Evolutionary conservation across 2,888 invertebrate genomes (phyloP).

Genomic region (Eupithecia dodoneata): DNA sequence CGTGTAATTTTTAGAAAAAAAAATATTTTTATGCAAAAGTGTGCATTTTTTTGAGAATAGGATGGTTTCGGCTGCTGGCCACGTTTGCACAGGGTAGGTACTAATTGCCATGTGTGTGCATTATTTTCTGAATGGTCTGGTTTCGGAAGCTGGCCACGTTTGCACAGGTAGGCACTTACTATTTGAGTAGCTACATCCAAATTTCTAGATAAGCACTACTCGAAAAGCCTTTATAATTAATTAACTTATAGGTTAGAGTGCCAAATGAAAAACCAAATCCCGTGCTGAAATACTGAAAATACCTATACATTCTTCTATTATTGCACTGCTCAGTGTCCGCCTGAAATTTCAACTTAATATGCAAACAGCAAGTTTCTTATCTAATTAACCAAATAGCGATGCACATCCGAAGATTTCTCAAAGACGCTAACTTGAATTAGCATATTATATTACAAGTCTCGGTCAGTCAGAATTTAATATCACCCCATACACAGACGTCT

Average conservation of each 20-base stretch:
- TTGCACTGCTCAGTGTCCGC: background rate
- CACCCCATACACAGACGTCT: conserved; percentile 70
- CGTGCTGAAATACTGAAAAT: background rate
- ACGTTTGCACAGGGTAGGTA: too few species aligned
- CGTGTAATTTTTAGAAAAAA: too few species aligned
- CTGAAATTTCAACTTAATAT: background rate
- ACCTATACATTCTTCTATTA: background rate
- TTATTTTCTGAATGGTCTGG: too few species aligned
- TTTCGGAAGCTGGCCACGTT: too few species aligned
- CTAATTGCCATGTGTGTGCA: too few species aligned
- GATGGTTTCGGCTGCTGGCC: too few species aligned
- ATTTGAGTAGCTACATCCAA: too few species aligned
- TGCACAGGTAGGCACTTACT: too few species aligned
- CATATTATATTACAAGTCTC: conserved; percentile 65
- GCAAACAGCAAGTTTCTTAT: conserved; percentile 5
- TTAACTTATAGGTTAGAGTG: background rate
- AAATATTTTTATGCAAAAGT: too few species aligned
- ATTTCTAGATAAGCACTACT: too few species aligned
- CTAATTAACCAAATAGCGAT: conserved; percentile 28
- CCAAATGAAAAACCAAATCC: background rate
- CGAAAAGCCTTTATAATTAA: too few species aligned
- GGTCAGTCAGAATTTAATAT: conserved; percentile 76
- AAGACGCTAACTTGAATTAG: conserved; percentile 54
- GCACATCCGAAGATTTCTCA: conserved; percentile 27
- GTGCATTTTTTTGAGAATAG: too few species aligned